phyloP scores from a whole-genome alignment of 1,140 invertebrate species.

The Diachasma alloeum region DNA sequence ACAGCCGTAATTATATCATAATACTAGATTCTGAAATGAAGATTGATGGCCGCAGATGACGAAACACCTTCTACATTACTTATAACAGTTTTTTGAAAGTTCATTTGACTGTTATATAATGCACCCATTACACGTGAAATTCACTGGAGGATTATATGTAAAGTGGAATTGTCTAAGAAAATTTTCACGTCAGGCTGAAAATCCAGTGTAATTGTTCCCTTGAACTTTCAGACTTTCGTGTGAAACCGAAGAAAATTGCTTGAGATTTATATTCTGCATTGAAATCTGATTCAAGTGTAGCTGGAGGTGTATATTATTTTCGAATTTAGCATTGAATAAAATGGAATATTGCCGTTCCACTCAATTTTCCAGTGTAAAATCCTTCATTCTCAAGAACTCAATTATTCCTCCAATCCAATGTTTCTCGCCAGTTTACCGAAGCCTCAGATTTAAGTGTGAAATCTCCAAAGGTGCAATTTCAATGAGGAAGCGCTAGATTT shows the following conservation, averaged over 20 bases:
- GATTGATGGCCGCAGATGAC: neutral
- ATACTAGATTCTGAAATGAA: neutral
- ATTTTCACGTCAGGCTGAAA: neutral
- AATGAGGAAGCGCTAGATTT: neutral
- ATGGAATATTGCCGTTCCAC: neutral
- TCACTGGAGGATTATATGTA: neutral
- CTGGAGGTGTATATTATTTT: neutral
- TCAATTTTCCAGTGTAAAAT: neutral
- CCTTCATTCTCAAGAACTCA: neutral
- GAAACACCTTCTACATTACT: neutral
- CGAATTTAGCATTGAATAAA: neutral
- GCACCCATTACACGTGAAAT: neutral
- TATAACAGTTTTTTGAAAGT: neutral
- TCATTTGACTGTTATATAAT: neutral
- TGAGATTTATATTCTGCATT: neutral
- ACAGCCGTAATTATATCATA: neutral
- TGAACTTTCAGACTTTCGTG: neutral
- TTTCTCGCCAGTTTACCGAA: neutral
- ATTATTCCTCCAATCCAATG: neutral
- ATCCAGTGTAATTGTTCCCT: neutral
- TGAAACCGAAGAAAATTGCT: neutral
- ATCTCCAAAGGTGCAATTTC: neutral
- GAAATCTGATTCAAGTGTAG: neutral
- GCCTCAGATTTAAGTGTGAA: constrained; percentile 18
- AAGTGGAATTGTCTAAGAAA: neutral